Evolutionary conservation across 1,140 invertebrate genomes (phyloP), one percentile per base, ranked within the genome.

Genomic region (Drosophila pseudoobscura): DNA sequence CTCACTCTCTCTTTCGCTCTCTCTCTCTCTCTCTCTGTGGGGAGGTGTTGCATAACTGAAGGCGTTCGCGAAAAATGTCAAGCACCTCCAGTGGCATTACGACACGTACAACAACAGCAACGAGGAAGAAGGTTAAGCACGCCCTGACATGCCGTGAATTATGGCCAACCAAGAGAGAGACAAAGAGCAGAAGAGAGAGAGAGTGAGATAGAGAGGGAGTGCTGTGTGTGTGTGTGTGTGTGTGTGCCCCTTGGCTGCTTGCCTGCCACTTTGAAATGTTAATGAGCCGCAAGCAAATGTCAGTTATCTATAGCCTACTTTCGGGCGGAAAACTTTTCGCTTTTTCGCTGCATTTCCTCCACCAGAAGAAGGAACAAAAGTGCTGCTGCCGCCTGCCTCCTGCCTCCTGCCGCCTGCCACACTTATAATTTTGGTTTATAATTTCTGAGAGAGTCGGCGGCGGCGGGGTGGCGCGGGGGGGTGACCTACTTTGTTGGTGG

Each of bases 1-100:
- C 22, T 7, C 35, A 6, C 9, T n/a, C 5, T 1, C 9, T 11
- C 1, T 2, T 2, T 11, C 3, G 31, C 29, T 35, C 47, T 5
- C 39, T 65, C 6, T 13, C 20, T 6, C 45, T 8, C 8, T n/a
- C 1, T 1, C 5, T 11, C 20, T 22, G 1, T 3, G 31, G 29
- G 39, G 24, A 24, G 24, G 66, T 76, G 83, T 78, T 88, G 82
- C 83, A 87, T 80, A 71, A 78, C 77, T 62, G 54, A 66, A 73
- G 74, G 80, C 80, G 78, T 59, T 71, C 55, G 78, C 78, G 71
- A 75, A 75, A 88, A 90, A 90, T 85, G 89, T 90, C 89, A 90
- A 83, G 89, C 70, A 77, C 61, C 84, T 79, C 69, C 50, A 65
- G 58, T 79, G 62, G 72, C 75, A 78, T 61, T 79, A 62, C 77